Conservation (phyloP, 2,888 invertebrate genomes). For the Aethes cnicana region DNA sequence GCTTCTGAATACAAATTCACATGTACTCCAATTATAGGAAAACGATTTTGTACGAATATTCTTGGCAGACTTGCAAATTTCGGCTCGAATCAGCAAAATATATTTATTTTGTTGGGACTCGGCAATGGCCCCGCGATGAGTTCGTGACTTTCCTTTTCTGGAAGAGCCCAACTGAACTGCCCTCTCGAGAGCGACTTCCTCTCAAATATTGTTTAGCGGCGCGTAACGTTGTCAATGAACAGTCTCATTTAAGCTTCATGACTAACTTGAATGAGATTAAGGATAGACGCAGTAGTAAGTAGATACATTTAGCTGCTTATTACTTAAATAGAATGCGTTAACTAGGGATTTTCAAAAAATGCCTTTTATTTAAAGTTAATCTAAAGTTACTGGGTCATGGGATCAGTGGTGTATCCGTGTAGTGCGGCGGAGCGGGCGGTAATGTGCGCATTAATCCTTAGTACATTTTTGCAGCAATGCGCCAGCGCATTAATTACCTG, state of each 20-base stretch:
- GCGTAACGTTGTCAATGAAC: conserved; percentile 29
- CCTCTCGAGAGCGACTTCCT: conserved; percentile 43
- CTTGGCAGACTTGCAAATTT: conserved; percentile 83
- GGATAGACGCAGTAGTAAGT: conserved; percentile 6
- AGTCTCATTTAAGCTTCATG: conserved; percentile 30
- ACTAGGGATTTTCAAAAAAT: too few relatives aligned
- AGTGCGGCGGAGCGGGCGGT: conserved; percentile 7
- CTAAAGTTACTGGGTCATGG: too few relatives aligned
- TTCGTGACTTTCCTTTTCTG: conserved; percentile 64
- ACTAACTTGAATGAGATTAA: conserved; percentile 23
- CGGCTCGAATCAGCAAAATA: conserved; percentile 78
- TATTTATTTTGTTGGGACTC: conserved; percentile 78
- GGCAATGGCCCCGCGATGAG: conserved; percentile 64
- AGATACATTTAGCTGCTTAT: background rate
- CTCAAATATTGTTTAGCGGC: conserved; percentile 33
- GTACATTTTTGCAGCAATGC: conserved; percentile 44
- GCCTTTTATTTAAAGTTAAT: too few relatives aligned
- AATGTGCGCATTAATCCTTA: conserved; percentile 35
- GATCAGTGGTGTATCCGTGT: conserved; percentile 1
- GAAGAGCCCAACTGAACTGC: conserved; percentile 52
- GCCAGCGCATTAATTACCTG: conserved; percentile 45
- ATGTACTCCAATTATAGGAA: conserved; percentile 83
- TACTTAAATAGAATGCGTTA: background rate
- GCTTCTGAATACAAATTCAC: conserved; percentile 82
- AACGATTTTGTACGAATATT: conserved; percentile 82